Percentiles rank a stretch among this genome's conserved stretches.
phyloP scores from a whole-genome alignment of 30 jellyfish, hydroid and myxozoan genomes.

The Hydra vulgaris region DNA sequence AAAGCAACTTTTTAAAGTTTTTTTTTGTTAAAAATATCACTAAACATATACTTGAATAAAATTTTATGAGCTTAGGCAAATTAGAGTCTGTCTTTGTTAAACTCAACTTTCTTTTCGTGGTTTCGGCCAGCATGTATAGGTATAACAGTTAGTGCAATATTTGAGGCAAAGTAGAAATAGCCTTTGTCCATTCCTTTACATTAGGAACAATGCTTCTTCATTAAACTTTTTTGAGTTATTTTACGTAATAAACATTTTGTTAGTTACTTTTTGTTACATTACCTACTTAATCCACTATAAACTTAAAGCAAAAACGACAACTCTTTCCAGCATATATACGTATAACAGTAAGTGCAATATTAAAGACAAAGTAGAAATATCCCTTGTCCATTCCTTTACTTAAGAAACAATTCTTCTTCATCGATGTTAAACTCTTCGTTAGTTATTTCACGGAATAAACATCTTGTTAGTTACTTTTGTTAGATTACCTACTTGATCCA shows the following conservation, averaged over 20 bases:
- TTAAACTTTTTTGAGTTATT: not conserved
- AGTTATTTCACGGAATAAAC: not conserved
- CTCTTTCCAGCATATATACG: not conserved
- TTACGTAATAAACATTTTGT: not conserved
- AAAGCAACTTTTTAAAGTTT: too few species aligned
- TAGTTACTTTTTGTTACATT: not conserved
- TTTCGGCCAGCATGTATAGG: not conserved
- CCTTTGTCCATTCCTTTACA: not conserved
- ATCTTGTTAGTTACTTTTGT: not conserved
- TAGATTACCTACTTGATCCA: not conserved
- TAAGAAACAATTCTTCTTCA: not conserved
- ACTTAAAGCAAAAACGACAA: not conserved
- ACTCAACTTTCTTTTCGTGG: not conserved
- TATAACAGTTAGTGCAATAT: not conserved
- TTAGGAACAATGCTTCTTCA: not conserved
- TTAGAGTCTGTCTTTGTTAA: not conserved
- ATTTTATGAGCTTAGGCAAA: not conserved
- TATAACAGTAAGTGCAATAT: not conserved
- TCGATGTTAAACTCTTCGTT: not conserved
- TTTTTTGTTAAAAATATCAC: too few species aligned
- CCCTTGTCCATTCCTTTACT: not conserved
- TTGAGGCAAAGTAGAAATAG: not conserved
- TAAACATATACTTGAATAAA: too few species aligned
- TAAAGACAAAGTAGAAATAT: not conserved
- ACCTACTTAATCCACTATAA: not conserved